A percentile compares a stretch with the other conserved stretches of the same genome.
Conservation (phyloP, 2,113 vertebrate species). For the Urocynchramus pylzowi region DNA sequence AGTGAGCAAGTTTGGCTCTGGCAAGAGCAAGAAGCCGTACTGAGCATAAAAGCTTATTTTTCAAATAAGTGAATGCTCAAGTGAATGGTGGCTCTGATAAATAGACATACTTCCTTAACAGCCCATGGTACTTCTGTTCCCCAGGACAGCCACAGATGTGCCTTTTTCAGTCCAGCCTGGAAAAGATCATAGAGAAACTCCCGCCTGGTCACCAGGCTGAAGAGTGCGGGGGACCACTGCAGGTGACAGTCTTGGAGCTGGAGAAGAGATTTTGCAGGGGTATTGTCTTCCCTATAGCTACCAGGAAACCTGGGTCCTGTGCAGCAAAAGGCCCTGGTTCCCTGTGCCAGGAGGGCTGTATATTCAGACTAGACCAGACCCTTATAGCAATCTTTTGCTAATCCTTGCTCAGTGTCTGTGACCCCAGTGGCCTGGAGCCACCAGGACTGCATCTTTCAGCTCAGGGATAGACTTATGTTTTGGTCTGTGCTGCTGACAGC, state of each 20-base stretch:
- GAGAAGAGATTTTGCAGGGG: neutral
- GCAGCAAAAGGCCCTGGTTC: neutral
- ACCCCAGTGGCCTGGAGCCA: neutral
- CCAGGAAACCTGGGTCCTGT: neutral
- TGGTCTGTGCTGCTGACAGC: neutral
- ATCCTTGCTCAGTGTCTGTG: neutral
- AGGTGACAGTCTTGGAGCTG: neutral
- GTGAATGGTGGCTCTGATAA: neutral
- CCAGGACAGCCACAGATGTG: neutral
- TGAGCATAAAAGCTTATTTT: neutral
- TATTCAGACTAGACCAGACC: neutral
- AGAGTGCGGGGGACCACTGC: neutral
- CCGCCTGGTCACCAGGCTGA: neutral
- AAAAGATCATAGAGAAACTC: neutral
- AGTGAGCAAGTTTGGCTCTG: neutral
- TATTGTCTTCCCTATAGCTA: neutral
- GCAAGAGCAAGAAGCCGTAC: neutral
- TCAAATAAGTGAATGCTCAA: neutral
- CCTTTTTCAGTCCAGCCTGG: neutral
- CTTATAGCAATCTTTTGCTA: neutral
- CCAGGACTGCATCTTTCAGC: neutral
- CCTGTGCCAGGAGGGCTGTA: neutral
- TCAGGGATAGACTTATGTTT: neutral
- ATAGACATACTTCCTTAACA: neutral
- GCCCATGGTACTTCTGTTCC: neutral